Evolutionary conservation across 2,113 vertebrate species (phyloP).

Genomic region (Myxocyprinus asiaticus): DNA sequence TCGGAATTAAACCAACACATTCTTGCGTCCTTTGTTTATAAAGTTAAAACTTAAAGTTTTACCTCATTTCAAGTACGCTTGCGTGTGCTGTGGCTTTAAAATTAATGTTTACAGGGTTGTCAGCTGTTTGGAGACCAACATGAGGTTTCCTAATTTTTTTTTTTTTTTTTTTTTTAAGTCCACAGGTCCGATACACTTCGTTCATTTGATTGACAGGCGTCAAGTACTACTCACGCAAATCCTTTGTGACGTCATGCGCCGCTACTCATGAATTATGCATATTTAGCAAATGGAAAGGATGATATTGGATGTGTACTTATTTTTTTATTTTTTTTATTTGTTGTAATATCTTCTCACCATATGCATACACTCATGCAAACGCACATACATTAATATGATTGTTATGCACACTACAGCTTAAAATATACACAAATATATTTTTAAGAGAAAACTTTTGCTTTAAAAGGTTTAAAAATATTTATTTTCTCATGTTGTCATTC

Average conservation of each 20-base stretch:
- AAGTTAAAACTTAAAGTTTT: constrained; percentile 13
- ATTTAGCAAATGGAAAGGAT: background rate
- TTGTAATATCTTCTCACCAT: background rate
- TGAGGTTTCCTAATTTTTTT: background rate
- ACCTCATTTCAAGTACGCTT: background rate
- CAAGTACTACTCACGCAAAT: constrained; percentile 8
- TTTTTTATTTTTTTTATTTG: background rate
- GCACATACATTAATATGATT: too few species aligned
- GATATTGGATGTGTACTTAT: background rate
- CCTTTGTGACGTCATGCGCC: constrained; percentile 26
- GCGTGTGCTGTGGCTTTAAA: background rate
- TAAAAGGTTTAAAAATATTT: too few species aligned
- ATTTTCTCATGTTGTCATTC: too few species aligned
- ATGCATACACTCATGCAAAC: background rate
- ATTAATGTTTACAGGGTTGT: background rate
- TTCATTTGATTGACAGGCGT: constrained; percentile 30
- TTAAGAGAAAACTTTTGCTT: too few species aligned
- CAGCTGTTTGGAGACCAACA: background rate
- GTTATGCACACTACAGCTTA: too few species aligned
- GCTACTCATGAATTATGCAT: constrained; percentile 16
- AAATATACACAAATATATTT: too few species aligned
- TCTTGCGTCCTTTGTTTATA: constrained; percentile 26
- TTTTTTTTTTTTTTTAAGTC: background rate
- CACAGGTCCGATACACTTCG: background rate
- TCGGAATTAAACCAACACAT: background rate